phyloP scores from a whole-genome alignment of 2,113 vertebrate genomes.

The Cynopterus brachyotis region DNA sequence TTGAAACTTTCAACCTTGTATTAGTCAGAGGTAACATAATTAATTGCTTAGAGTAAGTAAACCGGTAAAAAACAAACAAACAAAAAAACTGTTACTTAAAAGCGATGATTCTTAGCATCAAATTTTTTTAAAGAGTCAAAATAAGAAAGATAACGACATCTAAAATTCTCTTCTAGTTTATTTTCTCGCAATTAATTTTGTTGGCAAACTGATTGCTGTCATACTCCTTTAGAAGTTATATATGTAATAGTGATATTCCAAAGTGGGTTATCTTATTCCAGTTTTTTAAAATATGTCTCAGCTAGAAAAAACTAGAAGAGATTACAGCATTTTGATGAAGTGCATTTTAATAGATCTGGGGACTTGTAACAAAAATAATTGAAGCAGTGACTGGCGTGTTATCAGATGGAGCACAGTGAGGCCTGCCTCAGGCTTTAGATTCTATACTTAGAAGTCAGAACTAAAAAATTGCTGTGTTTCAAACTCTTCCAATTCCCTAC shows the following conservation, averaged over 20 bases:
- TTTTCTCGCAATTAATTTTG: background rate
- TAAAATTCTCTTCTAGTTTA: background rate
- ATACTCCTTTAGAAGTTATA: background rate
- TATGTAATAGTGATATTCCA: background rate
- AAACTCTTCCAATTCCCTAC: background rate
- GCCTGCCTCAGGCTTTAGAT: background rate
- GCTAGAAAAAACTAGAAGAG: background rate
- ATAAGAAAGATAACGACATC: background rate
- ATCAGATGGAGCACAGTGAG: background rate
- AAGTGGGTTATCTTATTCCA: background rate
- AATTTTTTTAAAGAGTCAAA: background rate
- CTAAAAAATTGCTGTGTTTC: constrained; percentile 43
- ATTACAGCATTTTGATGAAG: background rate
- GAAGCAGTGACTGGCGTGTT: background rate
- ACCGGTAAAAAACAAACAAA: background rate
- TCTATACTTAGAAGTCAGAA: constrained; percentile 51
- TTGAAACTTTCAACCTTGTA: background rate
- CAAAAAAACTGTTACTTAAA: background rate
- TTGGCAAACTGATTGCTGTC: background rate
- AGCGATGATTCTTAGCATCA: background rate
- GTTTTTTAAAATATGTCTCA: background rate
- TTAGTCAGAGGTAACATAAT: background rate
- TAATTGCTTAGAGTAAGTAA: background rate
- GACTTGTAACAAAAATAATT: constrained; percentile 14
- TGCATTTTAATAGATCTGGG: constrained; percentile 34